A percentile compares a stretch with the other conserved stretches of the same genome.
These are phyloP conservation scores for Phymanthus crucifer DNA, from an alignment of 92 coral and sea anemone genomes.

Conservation along the genomic window DNA sequence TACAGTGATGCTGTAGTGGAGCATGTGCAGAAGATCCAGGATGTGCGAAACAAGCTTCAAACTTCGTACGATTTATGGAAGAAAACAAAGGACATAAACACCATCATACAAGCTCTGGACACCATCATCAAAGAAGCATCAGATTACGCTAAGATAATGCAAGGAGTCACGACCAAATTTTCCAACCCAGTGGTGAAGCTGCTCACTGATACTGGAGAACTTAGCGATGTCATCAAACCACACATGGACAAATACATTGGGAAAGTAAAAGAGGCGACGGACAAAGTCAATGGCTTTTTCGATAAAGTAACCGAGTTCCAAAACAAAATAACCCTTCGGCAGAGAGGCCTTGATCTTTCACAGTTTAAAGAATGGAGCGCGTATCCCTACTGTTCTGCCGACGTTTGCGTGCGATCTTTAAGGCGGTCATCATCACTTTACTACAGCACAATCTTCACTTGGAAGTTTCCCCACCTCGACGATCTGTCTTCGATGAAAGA, in stretches of 20 bases:
- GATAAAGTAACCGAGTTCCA: constrained; percentile 60
- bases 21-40: constrained; percentile 41
- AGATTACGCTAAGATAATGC: constrained; percentile 46
- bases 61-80: constrained; percentile 51
- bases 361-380: constrained; percentile 65
- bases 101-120: constrained; percentile 53
- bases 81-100: constrained; percentile 37
- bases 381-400: constrained; percentile 64
- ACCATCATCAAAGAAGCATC: constrained; percentile 32
- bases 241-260: constrained; percentile 35
- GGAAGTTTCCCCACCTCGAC: constrained; percentile 87
- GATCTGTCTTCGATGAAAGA: constrained; percentile 69
- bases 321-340: constrained; percentile 60
- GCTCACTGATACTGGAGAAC: constrained; percentile 38
- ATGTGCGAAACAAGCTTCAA: constrained; percentile 42
- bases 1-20: constrained; percentile 51
- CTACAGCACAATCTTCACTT: constrained; percentile 55
- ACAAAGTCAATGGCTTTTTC: constrained; percentile 54
- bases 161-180: constrained; percentile 30
- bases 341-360: constrained; percentile 64
- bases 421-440: constrained; percentile 68
- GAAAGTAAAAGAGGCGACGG: constrained; percentile 37
- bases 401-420: constrained; percentile 62
- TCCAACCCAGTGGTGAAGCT: constrained; percentile 53
- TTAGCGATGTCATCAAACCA: constrained; percentile 54